These are phyloP conservation scores for Protomyctophum bolini DNA, from an alignment of 2,113 vertebrate species.

Conservation along the genomic window DNA sequence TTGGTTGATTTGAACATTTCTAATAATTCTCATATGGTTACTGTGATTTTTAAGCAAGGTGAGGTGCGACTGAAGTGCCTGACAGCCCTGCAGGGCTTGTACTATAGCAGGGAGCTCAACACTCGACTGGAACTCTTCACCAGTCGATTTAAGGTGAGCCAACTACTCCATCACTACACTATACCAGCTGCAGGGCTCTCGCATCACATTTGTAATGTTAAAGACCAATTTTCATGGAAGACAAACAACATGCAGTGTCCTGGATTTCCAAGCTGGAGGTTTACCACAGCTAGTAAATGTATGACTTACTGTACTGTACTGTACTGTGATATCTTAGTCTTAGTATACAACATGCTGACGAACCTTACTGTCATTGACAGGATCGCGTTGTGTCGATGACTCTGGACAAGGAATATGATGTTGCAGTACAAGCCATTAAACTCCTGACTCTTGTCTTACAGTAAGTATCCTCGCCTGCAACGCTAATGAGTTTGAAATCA, in stretches of 20 bases:
- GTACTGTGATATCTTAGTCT: too few relatives aligned
- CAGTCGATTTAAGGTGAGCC: constrained; percentile 95
- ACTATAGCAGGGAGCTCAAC: constrained; percentile 98
- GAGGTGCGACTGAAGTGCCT: constrained; percentile 98
- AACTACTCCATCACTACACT: neutral
- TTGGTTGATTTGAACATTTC: too few relatives aligned
- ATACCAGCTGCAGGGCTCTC: too few relatives aligned
- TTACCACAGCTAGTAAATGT: too few relatives aligned
- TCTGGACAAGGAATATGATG: constrained; percentile 98
- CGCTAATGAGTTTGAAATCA: too few relatives aligned
- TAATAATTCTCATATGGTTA: neutral
- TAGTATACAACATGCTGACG: neutral
- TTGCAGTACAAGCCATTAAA: constrained; percentile 99
- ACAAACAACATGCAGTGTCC: too few relatives aligned
- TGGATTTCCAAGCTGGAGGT: too few relatives aligned
- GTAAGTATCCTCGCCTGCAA: constrained; percentile 80
- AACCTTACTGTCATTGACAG: constrained; percentile 69
- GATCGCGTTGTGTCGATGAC: constrained; percentile 99
- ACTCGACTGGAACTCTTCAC: constrained; percentile 98
- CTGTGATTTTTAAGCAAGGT: constrained; percentile 86
- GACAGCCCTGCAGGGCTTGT: constrained; percentile 97
- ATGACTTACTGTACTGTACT: too few relatives aligned
- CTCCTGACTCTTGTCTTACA: constrained; percentile 97
- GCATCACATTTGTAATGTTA: too few relatives aligned
- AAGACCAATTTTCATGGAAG: too few relatives aligned